Conservation (phyloP, 2,797 vertebrate species). For the Myotis planiceps region DNA sequence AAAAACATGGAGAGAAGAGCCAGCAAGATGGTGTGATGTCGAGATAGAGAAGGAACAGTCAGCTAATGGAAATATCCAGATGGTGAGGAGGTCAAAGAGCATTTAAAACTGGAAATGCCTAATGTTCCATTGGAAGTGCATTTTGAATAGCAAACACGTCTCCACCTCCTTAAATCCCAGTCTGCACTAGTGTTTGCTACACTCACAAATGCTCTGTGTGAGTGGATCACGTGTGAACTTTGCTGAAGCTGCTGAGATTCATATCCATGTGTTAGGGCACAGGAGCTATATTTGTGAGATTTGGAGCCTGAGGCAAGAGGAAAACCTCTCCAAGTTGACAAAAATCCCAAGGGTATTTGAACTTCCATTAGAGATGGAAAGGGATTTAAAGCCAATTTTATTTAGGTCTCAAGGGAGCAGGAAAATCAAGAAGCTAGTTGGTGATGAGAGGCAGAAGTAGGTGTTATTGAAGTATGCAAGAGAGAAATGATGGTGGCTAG, state of each 20-base stretch:
- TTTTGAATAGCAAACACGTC: neutral
- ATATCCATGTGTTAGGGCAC: neutral
- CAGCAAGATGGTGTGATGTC: neutral
- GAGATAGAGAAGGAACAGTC: neutral
- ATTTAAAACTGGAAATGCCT: slow-evolving; percentile 14
- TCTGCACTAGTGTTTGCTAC: neutral
- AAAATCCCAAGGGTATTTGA: neutral
- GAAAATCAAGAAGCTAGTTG: neutral
- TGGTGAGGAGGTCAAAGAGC: neutral
- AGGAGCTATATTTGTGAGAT: neutral
- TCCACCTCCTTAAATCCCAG: neutral
- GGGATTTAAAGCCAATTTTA: neutral
- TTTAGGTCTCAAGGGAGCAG: neutral
- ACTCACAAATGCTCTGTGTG: neutral
- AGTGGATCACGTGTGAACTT: neutral
- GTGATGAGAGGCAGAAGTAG: neutral
- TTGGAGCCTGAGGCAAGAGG: neutral
- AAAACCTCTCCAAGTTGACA: neutral
- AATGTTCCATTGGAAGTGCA: neutral
- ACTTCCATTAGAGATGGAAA: neutral
- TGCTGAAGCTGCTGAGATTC: neutral
- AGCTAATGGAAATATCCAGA: neutral
- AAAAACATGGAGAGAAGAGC: neutral
- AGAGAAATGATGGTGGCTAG: neutral
- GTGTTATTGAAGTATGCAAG: too few species aligned